phyloP scores from a whole-genome alignment of 2,888 invertebrate species.

The Lamellibrachia satsuma region DNA sequence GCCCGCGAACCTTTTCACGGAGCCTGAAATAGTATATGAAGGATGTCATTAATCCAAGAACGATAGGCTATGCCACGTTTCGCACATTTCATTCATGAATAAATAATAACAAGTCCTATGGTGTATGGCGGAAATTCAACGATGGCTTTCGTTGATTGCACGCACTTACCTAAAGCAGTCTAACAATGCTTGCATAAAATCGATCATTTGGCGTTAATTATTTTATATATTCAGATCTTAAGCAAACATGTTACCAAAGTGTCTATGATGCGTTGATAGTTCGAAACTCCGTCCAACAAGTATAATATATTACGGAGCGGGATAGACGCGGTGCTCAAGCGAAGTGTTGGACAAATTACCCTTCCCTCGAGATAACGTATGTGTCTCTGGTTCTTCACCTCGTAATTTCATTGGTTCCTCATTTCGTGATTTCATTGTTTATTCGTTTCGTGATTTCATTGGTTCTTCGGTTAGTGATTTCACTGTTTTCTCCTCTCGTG shows the following conservation, averaged over 20 bases:
- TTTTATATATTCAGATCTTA: neutral
- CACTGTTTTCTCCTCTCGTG: no score
- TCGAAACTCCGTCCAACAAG: no score
- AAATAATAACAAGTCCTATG: neutral
- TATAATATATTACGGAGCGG: neutral
- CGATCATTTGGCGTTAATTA: neutral
- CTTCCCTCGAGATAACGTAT: neutral
- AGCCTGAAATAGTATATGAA: conserved; percentile 75
- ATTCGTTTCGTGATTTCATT: no score
- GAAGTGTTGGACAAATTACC: neutral
- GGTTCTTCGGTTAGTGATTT: no score
- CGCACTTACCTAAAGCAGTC: neutral
- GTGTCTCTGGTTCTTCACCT: neutral
- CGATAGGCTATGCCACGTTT: no score
- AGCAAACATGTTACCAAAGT: no score
- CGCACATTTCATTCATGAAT: neutral
- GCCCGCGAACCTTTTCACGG: conserved; percentile 84
- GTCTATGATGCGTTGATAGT: no score
- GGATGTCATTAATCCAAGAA: neutral
- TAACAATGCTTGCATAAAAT: neutral
- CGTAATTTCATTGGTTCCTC: neutral
- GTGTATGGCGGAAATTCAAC: neutral
- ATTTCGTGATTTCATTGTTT: neutral
- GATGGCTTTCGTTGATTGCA: neutral
- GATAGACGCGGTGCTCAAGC: neutral